Conservation (phyloP, 2,888 invertebrate genomes). For the Pediacus dermestoides region DNA sequence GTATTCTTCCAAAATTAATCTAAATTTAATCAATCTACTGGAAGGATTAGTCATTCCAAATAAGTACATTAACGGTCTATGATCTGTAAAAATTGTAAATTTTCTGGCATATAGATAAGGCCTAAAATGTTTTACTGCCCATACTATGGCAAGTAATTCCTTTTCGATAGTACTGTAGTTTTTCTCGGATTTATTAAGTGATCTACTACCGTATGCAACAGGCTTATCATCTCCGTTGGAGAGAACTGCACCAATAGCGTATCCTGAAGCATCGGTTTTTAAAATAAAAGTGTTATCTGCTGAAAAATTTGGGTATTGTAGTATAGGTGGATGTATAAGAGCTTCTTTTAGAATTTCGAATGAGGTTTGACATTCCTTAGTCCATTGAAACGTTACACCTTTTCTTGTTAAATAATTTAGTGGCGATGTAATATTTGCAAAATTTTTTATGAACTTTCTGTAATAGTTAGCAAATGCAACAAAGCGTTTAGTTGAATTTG, state of each 20-base stretch:
- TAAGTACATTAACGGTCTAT: conserved; percentile 24
- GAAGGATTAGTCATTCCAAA: conserved; percentile 21
- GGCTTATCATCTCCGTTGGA: conserved; percentile 15
- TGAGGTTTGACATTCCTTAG: conserved; percentile 15
- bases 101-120: conserved; percentile 20
- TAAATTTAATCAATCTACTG: conserved; percentile 29
- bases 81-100: conserved; percentile 26
- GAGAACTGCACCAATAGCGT: conserved; percentile 16
- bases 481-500: conserved; percentile 22
- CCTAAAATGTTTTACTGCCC: conserved; percentile 3
- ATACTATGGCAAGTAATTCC: conserved; percentile 19
- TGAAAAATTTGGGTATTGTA: conserved; percentile 19
- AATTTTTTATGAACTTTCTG: conserved; percentile 21
- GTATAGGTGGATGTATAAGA: conserved; percentile 12
- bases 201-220: conserved; percentile 12
- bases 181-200: conserved; percentile 15
- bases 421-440: conserved; percentile 15
- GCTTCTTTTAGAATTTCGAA: conserved; percentile 14
- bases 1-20: conserved; percentile 23
- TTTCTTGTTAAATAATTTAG: conserved; percentile 13
- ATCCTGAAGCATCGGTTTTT: conserved; percentile 20
- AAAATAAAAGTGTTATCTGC: conserved; percentile 16
- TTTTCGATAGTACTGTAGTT: conserved; percentile 18
- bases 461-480: conserved; percentile 26
- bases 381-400: conserved; percentile 12